These are phyloP conservation scores for Cardiocondyla obscurior DNA, from an alignment of 1,140 invertebrate genomes.

Conservation along the genomic window DNA sequence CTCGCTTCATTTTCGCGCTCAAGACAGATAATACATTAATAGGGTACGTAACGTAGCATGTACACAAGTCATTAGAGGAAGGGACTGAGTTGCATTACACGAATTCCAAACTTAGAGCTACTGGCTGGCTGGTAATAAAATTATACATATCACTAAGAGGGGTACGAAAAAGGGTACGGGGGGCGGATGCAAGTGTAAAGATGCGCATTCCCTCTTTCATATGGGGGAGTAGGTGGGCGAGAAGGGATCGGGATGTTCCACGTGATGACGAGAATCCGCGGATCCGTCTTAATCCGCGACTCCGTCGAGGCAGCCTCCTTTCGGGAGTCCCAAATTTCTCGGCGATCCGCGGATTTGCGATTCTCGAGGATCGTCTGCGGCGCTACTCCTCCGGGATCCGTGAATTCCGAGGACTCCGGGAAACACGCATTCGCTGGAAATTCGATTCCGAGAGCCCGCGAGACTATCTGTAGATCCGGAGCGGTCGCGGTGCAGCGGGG, in stretches of 20 bases:
- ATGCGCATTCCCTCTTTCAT: constrained; percentile 62
- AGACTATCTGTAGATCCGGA: not conserved
- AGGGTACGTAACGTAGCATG: constrained; percentile 76
- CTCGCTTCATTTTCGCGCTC: constrained; percentile 1
- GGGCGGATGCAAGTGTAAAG: constrained; percentile 61
- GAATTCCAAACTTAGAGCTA: constrained; percentile 76
- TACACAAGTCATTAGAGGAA: constrained; percentile 81
- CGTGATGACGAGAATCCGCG: not conserved
- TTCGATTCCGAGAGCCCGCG: not conserved
- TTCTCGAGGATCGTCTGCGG: not conserved
- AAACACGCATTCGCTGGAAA: not conserved
- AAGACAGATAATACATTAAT: constrained; percentile 79
- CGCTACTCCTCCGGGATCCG: not conserved
- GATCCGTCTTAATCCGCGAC: not conserved
- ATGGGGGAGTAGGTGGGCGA: not conserved
- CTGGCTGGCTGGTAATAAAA: constrained; percentile 69
- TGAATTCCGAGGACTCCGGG: not conserved
- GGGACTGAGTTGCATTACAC: constrained; percentile 82
- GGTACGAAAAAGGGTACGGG: constrained; percentile 62
- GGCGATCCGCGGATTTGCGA: not conserved
- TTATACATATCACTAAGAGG: constrained; percentile 67
- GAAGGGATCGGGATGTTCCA: not conserved
- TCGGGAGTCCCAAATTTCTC: not conserved
- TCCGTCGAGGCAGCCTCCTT: not conserved
- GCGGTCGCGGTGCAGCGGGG: not conserved